These are phyloP conservation scores for Chaetops frenatus DNA, from an alignment of 2,113 vertebrate genomes.

Conservation along the genomic window DNA sequence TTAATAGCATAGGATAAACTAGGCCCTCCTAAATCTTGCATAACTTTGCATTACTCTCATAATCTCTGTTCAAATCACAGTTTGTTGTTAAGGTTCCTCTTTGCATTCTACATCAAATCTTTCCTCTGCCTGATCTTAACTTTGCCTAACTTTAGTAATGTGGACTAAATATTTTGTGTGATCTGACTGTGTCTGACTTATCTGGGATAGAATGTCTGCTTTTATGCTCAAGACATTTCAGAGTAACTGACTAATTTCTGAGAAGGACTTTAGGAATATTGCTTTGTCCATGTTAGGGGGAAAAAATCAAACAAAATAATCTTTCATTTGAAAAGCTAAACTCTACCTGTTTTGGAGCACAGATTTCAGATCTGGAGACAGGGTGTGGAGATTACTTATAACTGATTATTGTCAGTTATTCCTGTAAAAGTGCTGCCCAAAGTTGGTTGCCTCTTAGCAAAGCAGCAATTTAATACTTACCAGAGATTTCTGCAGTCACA, in stretches of 20 bases:
- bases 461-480: background rate
- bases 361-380: background rate
- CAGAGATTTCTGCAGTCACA: background rate
- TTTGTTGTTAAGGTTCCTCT: background rate
- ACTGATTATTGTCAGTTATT: too few species aligned
- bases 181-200: background rate
- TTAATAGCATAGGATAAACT: background rate
- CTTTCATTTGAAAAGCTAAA: background rate
- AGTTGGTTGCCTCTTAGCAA: background rate
- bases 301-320: background rate
- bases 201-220: background rate
- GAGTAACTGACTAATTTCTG: background rate
- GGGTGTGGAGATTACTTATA: background rate
- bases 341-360: background rate
- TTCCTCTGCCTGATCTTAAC: background rate
- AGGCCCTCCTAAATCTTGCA: background rate
- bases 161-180: background rate
- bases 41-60: background rate
- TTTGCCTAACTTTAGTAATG: background rate
- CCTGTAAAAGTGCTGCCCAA: background rate
- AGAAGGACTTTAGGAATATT: background rate
- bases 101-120: background rate
- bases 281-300: background rate
- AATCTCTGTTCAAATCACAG: background rate
- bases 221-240: background rate